phyloP scores from a whole-genome alignment of 2,113 vertebrate genomes.

The Eurypyga helias region DNA sequence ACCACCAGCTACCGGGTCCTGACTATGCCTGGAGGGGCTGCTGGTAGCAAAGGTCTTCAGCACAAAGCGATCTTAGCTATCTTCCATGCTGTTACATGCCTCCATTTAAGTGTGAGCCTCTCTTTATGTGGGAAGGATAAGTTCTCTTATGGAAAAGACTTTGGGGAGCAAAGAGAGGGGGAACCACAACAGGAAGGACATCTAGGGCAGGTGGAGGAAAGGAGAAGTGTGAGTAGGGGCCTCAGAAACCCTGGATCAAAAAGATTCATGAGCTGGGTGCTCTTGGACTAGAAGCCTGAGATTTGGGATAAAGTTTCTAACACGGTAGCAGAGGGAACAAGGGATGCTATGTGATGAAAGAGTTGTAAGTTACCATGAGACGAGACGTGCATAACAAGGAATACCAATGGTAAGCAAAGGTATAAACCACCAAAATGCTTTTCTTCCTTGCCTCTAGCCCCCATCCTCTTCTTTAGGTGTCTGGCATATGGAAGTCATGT shows the following conservation, averaged over 20 bases:
- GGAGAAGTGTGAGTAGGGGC: not conserved
- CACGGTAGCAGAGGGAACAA: not conserved
- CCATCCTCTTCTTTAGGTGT: not conserved
- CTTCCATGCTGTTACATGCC: not conserved
- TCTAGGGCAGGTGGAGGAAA: not conserved
- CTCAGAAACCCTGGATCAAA: not conserved
- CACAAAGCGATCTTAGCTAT: not conserved
- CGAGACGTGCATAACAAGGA: not conserved
- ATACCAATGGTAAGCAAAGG: not conserved
- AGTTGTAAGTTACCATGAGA: not conserved
- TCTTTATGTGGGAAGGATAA: not conserved
- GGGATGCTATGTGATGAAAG: not conserved
- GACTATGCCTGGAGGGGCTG: not conserved
- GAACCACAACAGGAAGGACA: not conserved
- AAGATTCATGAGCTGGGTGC: not conserved
- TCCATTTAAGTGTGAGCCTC: not conserved
- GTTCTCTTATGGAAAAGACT: not conserved
- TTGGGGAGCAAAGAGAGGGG: not conserved
- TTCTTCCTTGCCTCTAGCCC: not conserved
- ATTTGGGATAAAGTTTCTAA: not conserved
- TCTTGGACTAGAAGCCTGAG: not conserved
- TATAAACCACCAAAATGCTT: not conserved
- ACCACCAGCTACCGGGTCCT: not conserved
- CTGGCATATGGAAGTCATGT: not conserved
- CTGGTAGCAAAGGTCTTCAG: not conserved